Evolutionary conservation across 2,888 invertebrate genomes (phyloP).

Genomic region (Diarsia mendica): DNA sequence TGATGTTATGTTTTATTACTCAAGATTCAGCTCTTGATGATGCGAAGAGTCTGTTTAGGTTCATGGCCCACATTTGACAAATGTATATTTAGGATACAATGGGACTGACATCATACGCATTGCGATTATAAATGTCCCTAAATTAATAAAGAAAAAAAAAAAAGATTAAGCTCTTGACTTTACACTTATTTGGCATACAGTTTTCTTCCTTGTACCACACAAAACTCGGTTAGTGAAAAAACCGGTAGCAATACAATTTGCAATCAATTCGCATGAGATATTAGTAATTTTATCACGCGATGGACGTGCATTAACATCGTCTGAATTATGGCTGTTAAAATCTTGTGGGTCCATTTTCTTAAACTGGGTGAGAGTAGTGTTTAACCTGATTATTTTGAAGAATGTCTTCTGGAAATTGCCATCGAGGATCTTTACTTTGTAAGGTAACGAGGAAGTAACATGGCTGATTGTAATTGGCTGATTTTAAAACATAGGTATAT

Average conservation of each 20-base stretch:
- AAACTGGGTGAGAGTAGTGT: slow-evolving; percentile 46
- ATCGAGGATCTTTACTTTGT: not conserved
- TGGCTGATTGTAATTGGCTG: too few relatives aligned
- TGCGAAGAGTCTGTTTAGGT: too few relatives aligned
- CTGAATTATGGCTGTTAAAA: slow-evolving; percentile 59
- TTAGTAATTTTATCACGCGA: slow-evolving; percentile 62
- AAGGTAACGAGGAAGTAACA: too few relatives aligned
- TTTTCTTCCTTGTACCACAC: slow-evolving; percentile 48
- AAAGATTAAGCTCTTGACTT: too few relatives aligned
- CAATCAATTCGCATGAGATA: slow-evolving; percentile 66
- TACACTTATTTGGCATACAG: not conserved
- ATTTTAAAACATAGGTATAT: too few relatives aligned
- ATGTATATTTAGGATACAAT: too few relatives aligned
- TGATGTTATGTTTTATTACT: not conserved
- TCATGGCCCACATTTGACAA: too few relatives aligned
- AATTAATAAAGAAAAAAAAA: too few relatives aligned
- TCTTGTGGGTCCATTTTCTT: slow-evolving; percentile 31
- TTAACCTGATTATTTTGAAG: slow-evolving; percentile 16
- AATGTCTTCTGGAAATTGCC: not conserved
- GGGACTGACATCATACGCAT: too few relatives aligned
- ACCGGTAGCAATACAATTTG: slow-evolving; percentile 73
- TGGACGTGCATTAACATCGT: slow-evolving; percentile 57
- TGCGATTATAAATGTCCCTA: too few relatives aligned
- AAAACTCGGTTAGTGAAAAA: slow-evolving; percentile 60
- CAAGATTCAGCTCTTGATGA: not conserved